A percentile compares a stretch with the other conserved stretches of the same genome.
These are phyloP conservation scores for Alloscopus bannaensis DNA, from an alignment of 2,888 invertebrate genomes.

Conservation along the genomic window DNA sequence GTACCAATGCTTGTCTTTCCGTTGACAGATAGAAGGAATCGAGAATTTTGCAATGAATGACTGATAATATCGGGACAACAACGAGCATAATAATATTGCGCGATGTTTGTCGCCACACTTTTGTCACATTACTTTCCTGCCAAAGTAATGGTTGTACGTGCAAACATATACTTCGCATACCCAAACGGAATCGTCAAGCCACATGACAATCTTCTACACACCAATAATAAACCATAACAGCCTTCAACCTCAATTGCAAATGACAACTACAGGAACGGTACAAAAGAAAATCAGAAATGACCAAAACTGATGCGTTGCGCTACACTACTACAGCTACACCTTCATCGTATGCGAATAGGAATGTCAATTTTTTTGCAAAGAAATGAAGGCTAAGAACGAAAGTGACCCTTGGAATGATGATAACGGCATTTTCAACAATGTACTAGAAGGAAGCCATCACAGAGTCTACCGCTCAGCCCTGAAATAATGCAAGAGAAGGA, in stretches of 20 bases:
- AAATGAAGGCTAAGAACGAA: not conserved
- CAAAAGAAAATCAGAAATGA: not conserved
- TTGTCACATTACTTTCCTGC: not conserved
- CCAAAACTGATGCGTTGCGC: constrained; percentile 5
- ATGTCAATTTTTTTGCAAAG: too few relatives aligned
- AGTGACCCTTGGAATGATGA: too few relatives aligned
- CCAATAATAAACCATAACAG: not conserved
- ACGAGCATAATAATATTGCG: too few relatives aligned
- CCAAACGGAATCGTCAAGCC: not conserved
- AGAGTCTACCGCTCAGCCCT: too few relatives aligned
- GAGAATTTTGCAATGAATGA: too few relatives aligned
- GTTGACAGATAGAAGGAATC: too few relatives aligned
- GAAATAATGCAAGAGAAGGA: too few relatives aligned
- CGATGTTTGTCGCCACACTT: not conserved
- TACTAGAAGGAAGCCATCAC: too few relatives aligned
- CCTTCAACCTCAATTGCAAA: not conserved
- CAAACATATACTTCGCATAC: not conserved
- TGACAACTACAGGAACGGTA: not conserved
- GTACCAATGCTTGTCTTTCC: too few relatives aligned
- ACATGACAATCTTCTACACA: not conserved
- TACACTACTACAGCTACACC: not conserved
- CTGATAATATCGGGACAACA: too few relatives aligned
- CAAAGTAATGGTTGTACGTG: not conserved
- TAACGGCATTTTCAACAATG: too few relatives aligned
- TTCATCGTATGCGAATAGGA: not conserved